A percentile compares a stretch with the other conserved stretches of the same genome.
Conservation (phyloP, 2,113 vertebrate species). For the Pollimyrus isidori region DNA sequence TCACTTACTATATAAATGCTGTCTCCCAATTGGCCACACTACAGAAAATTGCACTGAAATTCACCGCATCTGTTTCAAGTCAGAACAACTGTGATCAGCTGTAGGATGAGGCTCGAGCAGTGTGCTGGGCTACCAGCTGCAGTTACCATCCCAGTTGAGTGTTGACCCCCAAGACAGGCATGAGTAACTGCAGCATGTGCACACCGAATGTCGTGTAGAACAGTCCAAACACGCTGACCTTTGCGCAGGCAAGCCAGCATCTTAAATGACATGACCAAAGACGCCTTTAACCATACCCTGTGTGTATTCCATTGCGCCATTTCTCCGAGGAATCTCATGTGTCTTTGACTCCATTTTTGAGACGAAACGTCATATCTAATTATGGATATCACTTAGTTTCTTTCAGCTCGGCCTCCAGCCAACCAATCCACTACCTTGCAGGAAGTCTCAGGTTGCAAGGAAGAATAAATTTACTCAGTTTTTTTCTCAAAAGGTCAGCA, state of each 20-base stretch:
- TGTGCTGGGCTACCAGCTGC: not conserved
- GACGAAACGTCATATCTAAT: not conserved
- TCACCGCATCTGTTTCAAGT: not conserved
- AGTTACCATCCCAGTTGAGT: not conserved
- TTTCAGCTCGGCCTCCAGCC: not conserved
- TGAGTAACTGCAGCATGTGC: not conserved
- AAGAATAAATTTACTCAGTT: not conserved
- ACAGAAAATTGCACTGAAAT: not conserved
- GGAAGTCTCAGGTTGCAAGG: not conserved
- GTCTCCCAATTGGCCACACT: not conserved
- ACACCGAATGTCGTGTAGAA: not conserved
- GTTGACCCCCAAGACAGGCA: not conserved
- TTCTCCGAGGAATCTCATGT: not conserved
- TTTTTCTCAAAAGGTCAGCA: not conserved
- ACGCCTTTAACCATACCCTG: not conserved
- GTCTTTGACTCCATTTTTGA: not conserved
- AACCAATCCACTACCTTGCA: not conserved
- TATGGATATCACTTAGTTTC: not conserved
- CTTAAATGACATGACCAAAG: constrained; percentile 2
- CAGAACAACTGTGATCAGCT: not conserved
- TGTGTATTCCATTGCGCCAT: not conserved
- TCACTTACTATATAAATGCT: too few relatives aligned
- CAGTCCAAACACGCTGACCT: not conserved
- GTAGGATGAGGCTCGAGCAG: not conserved
- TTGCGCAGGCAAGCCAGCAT: not conserved